phyloP scores from a whole-genome alignment of 2,113 vertebrate genomes.

The Muntiacus muntjak region DNA sequence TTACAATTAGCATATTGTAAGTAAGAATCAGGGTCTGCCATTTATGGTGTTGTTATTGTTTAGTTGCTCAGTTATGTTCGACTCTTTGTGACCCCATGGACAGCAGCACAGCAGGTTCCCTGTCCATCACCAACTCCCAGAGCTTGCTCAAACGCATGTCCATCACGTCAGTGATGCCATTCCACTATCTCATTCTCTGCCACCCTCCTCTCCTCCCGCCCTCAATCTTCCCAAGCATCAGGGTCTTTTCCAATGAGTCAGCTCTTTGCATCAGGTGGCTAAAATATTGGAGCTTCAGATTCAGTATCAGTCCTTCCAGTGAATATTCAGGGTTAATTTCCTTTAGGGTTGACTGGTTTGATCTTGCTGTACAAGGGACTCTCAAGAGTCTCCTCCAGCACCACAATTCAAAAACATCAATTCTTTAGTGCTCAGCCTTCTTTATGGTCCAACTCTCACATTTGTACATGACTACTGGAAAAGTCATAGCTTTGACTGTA shows the following conservation, averaged over 20 bases:
- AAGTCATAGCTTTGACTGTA: background rate
- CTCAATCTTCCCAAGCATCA: background rate
- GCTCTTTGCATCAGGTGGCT: background rate
- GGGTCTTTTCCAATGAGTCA: background rate
- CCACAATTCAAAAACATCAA: background rate
- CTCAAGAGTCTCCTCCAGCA: background rate
- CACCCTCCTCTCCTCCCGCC: background rate
- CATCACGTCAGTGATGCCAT: background rate
- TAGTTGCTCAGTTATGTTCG: fast-evolving
- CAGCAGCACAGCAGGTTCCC: background rate
- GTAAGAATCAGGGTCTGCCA: background rate
- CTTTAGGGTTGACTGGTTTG: background rate
- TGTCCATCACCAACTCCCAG: background rate
- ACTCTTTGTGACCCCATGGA: background rate
- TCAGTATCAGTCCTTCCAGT: background rate
- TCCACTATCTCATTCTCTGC: background rate
- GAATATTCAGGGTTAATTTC: background rate
- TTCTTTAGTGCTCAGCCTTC: background rate
- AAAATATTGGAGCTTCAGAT: background rate
- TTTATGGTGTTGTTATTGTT: background rate
- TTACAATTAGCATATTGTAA: background rate
- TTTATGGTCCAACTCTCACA: background rate
- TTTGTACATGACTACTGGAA: background rate
- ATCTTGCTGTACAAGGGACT: background rate
- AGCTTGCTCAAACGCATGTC: background rate